These are phyloP conservation scores for Spatulosminthurus flaviceps DNA, from an alignment of 2,888 invertebrate species.

Conservation along the genomic window DNA sequence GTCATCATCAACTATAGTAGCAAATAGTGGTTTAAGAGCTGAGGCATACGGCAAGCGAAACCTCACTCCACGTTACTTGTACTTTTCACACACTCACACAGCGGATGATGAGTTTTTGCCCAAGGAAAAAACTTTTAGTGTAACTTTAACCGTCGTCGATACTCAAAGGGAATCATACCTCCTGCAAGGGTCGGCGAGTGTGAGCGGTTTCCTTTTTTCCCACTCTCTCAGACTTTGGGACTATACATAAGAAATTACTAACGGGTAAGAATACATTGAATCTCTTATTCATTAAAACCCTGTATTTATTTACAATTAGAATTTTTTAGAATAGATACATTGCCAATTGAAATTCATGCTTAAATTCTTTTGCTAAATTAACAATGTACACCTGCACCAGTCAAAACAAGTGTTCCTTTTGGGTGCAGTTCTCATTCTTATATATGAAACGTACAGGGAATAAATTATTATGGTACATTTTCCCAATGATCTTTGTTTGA, in stretches of 20 bases:
- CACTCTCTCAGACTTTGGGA: neutral
- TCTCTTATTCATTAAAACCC: too few species aligned
- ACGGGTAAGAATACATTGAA: too few species aligned
- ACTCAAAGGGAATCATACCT: slow-evolving; percentile 7
- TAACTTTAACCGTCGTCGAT: slow-evolving; percentile 23
- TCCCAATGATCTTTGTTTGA: too few species aligned
- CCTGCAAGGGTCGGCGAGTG: neutral
- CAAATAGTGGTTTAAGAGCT: neutral
- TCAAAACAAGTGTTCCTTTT: too few species aligned
- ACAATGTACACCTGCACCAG: too few species aligned
- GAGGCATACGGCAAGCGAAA: slow-evolving; percentile 8
- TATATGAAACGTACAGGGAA: too few species aligned
- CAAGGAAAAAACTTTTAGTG: slow-evolving; percentile 28
- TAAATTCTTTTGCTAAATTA: too few species aligned
- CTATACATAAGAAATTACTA: neutral
- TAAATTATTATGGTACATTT: too few species aligned
- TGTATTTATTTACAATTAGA: too few species aligned
- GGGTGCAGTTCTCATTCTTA: too few species aligned
- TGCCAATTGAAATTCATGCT: too few species aligned
- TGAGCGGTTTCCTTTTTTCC: slow-evolving; percentile 11
- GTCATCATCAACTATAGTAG: neutral
- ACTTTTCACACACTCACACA: neutral
- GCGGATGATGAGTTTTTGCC: slow-evolving; percentile 21
- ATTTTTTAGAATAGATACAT: too few species aligned
- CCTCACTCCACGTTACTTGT: neutral